phyloP scores from a whole-genome alignment of 2,797 vertebrate genomes.

The Poecile montanus region DNA sequence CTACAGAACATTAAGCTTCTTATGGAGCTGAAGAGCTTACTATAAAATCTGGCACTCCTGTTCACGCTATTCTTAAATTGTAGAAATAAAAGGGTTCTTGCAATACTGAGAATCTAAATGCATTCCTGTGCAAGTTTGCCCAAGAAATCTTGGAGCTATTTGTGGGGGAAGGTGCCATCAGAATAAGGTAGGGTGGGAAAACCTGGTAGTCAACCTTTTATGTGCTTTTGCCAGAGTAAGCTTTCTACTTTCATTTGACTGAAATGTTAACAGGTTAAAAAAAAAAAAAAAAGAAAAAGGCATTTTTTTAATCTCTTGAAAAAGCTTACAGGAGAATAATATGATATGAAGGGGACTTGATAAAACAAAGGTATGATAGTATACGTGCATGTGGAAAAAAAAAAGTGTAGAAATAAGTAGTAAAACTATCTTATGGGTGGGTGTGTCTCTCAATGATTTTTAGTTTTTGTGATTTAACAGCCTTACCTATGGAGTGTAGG shows the following conservation, averaged over 20 bases:
- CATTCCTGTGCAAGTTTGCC: neutral
- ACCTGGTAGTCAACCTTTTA: neutral
- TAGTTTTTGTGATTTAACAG: neutral
- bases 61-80: neutral
- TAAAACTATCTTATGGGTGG: neutral
- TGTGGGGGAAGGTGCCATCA: neutral
- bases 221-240: neutral
- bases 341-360: neutral
- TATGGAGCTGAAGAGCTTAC: neutral
- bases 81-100: neutral
- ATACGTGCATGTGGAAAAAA: too few relatives aligned
- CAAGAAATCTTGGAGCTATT: neutral
- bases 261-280: neutral
- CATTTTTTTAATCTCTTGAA: neutral
- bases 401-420: neutral
- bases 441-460: neutral
- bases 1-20: neutral
- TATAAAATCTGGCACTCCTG: neutral
- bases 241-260: neutral
- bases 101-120: neutral
- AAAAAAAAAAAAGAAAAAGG: neutral
- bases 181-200: neutral
- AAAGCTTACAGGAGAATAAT: neutral
- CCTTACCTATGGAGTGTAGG: neutral
- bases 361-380: neutral